Evolutionary conservation across 1,140 invertebrate genomes (phyloP).

Genomic region (Papilio helenus): DNA sequence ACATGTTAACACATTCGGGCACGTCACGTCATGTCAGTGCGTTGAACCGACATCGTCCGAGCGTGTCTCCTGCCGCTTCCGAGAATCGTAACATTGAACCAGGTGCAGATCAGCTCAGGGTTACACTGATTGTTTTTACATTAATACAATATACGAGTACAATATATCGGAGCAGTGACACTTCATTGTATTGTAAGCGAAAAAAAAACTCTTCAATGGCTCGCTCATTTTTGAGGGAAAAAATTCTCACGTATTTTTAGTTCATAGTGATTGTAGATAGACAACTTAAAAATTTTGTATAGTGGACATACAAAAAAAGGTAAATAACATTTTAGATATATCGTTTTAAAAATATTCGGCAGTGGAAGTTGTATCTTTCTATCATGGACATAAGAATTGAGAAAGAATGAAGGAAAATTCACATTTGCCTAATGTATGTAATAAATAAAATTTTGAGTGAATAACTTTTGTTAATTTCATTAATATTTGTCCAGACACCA

Average conservation of each 20-base stretch:
- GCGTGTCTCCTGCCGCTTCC: conserved; percentile 33
- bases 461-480: no score
- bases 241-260: background rate
- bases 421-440: no score
- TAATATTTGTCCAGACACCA: no score
- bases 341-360: no score
- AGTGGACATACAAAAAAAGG: no score
- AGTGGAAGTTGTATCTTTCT: no score
- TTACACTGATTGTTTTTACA: conserved; percentile 30
- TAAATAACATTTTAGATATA: background rate
- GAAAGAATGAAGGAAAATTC: no score
- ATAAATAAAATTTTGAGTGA: no score
- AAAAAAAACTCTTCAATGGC: background rate
- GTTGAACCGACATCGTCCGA: conserved; percentile 24
- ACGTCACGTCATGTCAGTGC: conserved; percentile 22
- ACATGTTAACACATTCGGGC: background rate
- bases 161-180: conserved; percentile 10
- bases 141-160: conserved; percentile 2
- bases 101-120: background rate
- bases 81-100: conserved; percentile 3
- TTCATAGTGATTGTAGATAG: background rate
- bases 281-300: background rate
- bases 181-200: background rate
- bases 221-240: background rate
- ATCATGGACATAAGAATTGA: no score